Conservation (phyloP, 2,888 invertebrate genomes). For the Leptopilina drosophilae region DNA sequence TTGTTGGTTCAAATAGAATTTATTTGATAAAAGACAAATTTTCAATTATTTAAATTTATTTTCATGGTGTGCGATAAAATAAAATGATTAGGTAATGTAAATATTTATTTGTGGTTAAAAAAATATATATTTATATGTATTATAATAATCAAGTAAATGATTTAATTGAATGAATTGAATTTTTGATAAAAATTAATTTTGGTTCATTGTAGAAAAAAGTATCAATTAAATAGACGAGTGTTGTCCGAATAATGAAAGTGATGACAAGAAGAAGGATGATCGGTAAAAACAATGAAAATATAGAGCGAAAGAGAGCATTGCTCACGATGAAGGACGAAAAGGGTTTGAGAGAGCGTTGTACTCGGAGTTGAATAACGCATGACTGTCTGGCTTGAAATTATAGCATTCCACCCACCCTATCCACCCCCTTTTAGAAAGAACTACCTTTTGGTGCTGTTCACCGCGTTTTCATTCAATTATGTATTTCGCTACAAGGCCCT, state of each 20-base stretch:
- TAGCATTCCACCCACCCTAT: slow-evolving; percentile 60
- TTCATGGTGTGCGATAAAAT: too few species aligned
- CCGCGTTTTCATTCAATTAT: slow-evolving; percentile 71
- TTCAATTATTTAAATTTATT: too few species aligned
- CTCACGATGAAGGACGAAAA: slow-evolving; percentile 54
- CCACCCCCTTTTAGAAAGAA: slow-evolving; percentile 51
- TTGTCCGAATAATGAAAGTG: neutral
- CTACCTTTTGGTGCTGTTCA: slow-evolving; percentile 63
- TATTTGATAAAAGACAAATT: too few species aligned
- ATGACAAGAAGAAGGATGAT: slow-evolving; percentile 34
- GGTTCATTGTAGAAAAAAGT: too few species aligned
- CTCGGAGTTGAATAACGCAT: slow-evolving; percentile 72
- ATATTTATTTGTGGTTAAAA: too few species aligned
- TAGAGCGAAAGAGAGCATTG: slow-evolving; percentile 48
- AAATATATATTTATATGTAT: too few species aligned
- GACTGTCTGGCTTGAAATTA: slow-evolving; percentile 74
- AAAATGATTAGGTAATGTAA: too few species aligned
- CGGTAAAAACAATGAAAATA: slow-evolving; percentile 36
- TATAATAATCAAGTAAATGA: too few species aligned
- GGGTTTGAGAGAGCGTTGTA: slow-evolving; percentile 47
- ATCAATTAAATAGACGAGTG: too few species aligned
- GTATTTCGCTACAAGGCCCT: slow-evolving; percentile 55
- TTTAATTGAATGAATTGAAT: too few species aligned
- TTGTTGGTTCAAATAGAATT: too few species aligned
- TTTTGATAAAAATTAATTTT: too few species aligned